Base-by-base conservation (phyloP, 2,113 vertebrate species). In the Elanoides forficatus region DNA sequence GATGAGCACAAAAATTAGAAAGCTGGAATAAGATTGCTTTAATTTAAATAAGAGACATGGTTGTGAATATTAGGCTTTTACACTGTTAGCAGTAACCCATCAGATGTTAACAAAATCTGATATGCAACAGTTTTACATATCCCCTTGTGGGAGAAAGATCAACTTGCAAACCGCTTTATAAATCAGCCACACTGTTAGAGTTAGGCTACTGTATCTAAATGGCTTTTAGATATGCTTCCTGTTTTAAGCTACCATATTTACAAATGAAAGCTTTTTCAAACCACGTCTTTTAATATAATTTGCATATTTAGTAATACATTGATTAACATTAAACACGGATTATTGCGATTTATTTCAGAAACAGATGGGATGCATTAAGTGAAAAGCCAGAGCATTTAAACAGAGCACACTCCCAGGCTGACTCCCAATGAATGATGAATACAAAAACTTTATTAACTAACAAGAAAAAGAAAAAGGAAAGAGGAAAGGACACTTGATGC, bases 231-330 rank as follows among this genome's bases (percentile, higher is more conserved):
- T 98, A 98, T 98, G 98, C 98, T 98, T 98, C 97, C 98, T 98
- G 97, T 98, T 98, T 98, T 97, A 98, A 98, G 97, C 98, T 98
- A 96, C 98, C 98, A 98, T 98, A 98, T 98, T 98, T 98, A 98
- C 98, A 98, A 98, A 98, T 98, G 98, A 98, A 98, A 98, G 98
- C 97, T 98, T 98, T 98, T 98, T 97, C 98, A 97, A 98, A 98
- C 98, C 98, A 97, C 15, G 97, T 98, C 98, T 98, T 98, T 98
- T 98, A 98, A 98, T 98, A 98, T 98, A 98, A 98, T 98, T 98
- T 98, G 98, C 98, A 98, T 98, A 98, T 98, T 98, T 98, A 98
- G 98, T 98, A 98, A 98, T 98, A 98, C 98, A 98, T 98, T 98
- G 98, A 98, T 98, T 98, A 98, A 98, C 98, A 98, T 98, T 98